These are phyloP conservation scores for Cyclopterus lumpus DNA, from an alignment of 2,797 vertebrate genomes.

Conservation along the genomic window DNA sequence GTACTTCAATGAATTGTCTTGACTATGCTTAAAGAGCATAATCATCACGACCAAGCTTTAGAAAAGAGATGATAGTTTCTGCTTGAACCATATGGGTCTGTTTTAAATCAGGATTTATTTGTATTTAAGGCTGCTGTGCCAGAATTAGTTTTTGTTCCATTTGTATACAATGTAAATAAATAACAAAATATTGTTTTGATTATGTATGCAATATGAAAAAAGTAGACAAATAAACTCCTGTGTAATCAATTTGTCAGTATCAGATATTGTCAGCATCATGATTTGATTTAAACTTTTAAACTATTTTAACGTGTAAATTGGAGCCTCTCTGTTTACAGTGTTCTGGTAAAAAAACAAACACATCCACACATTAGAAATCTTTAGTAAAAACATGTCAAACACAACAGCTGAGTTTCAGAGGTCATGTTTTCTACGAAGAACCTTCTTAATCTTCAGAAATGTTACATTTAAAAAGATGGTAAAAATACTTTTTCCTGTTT, in stretches of 20 bases:
- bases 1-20: neutral
- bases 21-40: neutral
- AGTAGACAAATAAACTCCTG: neutral
- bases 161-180: conserved; percentile 18
- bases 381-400: neutral
- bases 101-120: conserved; percentile 5
- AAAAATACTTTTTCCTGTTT: neutral
- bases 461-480: neutral
- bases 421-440: neutral
- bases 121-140: neutral
- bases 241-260: too few relatives aligned
- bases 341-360: neutral
- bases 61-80: neutral
- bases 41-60: neutral
- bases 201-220: neutral
- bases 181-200: neutral
- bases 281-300: neutral
- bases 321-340: neutral
- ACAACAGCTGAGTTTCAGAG: neutral
- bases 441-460: neutral
- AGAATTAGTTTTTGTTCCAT: neutral
- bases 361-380: neutral
- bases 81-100: neutral
- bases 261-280: neutral
- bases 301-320: neutral